Percentiles rank a stretch among this genome's conserved stretches.
phyloP scores from a whole-genome alignment of 2,888 invertebrate genomes.

The Halictus ligatus region DNA sequence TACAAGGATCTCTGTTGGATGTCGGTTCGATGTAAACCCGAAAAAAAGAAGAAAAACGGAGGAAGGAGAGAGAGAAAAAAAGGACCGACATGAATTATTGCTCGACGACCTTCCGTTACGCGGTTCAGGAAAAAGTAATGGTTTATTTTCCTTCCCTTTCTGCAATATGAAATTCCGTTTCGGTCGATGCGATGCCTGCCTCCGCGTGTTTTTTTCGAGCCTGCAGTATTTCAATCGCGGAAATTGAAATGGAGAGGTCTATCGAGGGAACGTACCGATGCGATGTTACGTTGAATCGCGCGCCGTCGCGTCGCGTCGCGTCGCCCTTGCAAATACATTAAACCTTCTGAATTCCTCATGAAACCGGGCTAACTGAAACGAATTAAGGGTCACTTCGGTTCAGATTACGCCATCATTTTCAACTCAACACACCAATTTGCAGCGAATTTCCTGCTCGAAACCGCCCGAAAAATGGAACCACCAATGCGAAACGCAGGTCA shows the following conservation, averaged over 20 bases:
- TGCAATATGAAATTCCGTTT: conserved; percentile 33
- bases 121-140: conserved; percentile 16
- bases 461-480: not conserved
- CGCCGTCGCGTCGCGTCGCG: not conserved
- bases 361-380: not conserved
- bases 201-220: too few species aligned
- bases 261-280: not conserved
- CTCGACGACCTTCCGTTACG: not conserved
- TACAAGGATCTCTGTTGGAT: not conserved
- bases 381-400: not conserved
- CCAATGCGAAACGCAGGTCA: not conserved
- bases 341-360: not conserved
- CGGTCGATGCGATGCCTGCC: not conserved
- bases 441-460: not conserved
- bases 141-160: conserved; percentile 37
- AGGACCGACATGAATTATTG: conserved; percentile 27
- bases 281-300: not conserved
- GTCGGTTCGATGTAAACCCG: conserved; percentile 6
- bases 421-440: not conserved
- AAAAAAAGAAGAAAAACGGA: not conserved
- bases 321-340: not conserved
- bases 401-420: not conserved
- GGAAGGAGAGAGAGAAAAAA: not conserved
- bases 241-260: not conserved
- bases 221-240: not conserved